These are phyloP conservation scores for Oxyura jamaicensis DNA, from an alignment of 2,113 vertebrate species.

Conservation along the genomic window DNA sequence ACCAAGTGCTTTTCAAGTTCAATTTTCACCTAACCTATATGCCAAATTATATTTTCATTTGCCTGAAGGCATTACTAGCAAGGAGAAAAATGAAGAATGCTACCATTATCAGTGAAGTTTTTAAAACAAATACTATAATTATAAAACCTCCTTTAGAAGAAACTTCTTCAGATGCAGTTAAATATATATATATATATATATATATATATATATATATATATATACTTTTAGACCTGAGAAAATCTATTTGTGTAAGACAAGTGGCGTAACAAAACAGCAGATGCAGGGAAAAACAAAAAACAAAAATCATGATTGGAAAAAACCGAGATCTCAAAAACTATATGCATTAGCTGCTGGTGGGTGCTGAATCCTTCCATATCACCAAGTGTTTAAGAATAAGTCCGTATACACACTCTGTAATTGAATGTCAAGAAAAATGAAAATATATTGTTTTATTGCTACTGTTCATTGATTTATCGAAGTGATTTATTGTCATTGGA, in stretches of 20 bases:
- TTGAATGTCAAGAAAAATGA: conserved; percentile 85
- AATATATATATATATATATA: too few relatives aligned
- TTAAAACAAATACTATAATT: background rate
- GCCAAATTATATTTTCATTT: background rate
- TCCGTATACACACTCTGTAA: conserved; percentile 77
- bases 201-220: too few relatives aligned
- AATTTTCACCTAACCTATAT: background rate
- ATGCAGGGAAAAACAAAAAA: background rate
- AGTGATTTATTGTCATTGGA: conserved; percentile 83
- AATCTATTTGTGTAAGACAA: background rate
- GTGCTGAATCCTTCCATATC: conserved; percentile 60
- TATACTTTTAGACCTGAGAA: background rate
- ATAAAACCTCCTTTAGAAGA: background rate
- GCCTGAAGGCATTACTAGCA: background rate
- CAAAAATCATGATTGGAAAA: background rate
- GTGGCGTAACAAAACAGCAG: background rate
- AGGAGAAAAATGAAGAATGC: background rate
- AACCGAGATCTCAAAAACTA: conserved; percentile 7
- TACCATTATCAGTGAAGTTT: background rate
- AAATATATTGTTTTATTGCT: conserved; percentile 86
- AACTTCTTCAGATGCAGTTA: background rate
- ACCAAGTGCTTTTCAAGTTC: background rate
- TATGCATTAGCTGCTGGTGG: conserved; percentile 35
- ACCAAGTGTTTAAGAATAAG: conserved; percentile 77
- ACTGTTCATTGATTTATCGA: conserved; percentile 82